Evolutionary conservation across 2,888 invertebrate genomes (phyloP), one percentile per base, ranked within the genome.

Genomic region (Frankliniella intonsa): DNA sequence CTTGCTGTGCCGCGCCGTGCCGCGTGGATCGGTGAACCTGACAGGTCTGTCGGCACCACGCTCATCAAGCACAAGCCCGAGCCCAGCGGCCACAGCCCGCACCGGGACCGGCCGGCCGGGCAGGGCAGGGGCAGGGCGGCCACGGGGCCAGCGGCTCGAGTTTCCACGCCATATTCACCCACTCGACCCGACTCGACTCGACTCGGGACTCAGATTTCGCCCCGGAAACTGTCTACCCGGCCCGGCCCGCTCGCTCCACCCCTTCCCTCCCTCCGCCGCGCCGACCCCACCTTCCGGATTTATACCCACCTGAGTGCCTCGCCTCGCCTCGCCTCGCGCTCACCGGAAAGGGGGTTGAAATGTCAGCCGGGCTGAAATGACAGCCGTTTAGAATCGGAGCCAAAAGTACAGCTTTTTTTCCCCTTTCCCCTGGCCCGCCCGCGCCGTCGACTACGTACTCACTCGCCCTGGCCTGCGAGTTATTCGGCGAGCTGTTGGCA

Each of bases 171-270:
- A 76, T 76, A 76, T 76, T 25, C 69, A 76, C 69, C 69, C 69
- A 76, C 69, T 76, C 69, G 69, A 8, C 69, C 11, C 55, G 55
- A 19, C 55, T 5, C n/a, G n/a, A n/a, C n/a, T 14, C 19, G 14
- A 19, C 80, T 69, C 11, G 51, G 84, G 85, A 83, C 87, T 87
- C 49, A 86, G 86, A 82, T 86, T 87, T 76, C 69, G 55, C 69
- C 25, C 69, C 25, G 69, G 69, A 76, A 76, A 76, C 69, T 76
- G 38, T 38, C 62, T 76, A 22, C 69, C 69, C 62, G 7, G 14
- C 62, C n/a, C 5, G 17, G 62, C 62, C 62, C 62, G n/a, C n/a
- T 55, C 9, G 22, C 69, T 25, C 69, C 69, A 12, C 9, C 69
- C 69, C 69, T 22, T 22, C 22, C 22, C 69, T 11, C 65, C 9